Evolutionary conservation across 92 coral and sea anemone species (phyloP), one percentile per base, ranked within the genome.

Genomic region (Muricea muricata): DNA sequence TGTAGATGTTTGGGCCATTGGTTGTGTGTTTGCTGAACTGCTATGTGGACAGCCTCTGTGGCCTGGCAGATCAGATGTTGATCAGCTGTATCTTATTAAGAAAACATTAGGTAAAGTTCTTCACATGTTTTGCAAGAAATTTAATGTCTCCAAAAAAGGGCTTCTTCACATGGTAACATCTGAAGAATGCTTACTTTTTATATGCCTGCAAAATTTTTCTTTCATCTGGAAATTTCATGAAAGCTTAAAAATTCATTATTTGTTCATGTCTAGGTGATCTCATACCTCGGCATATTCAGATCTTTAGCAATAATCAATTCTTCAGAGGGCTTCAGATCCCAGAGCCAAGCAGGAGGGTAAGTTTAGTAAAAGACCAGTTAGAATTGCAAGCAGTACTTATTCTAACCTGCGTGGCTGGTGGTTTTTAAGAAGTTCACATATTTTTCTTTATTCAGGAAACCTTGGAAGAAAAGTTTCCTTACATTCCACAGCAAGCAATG

Each of bases 1-100:
- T 7, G 98, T 96, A 0, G 99, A 96, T 89, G 99, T 96, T 25
- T 96, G 99, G 99, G 98, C 99, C 1, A 90, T 96, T 69, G 99
- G 99, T 4, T 96, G 99, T 76, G 98, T 96, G 9, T 96, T 96
- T 88, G 99, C 99, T 0, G 99, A 96, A 69, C 91, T 96, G 14
- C 40, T 90, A 13, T 90, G 87, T 71, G 98, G 98, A 0, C 98
- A 96, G 74, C 99, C 99, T 7, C 66, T 96, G 24, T 96, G 98
- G 98, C 99, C 99, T 31, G 99, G 99, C 17, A 79, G 92, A 85
- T 96, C 99, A 3, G 99, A 96, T 80, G 92, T 96, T 7, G 99
- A 96, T 76, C 99, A 96, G 85, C 54, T 96, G 41, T 92, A 96
- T 63, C 89, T 96, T 34, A 96, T 96, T 48, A 93, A 85, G 80